Conservation (phyloP, 2,888 invertebrate species). For the Plagiodera versicolora region DNA sequence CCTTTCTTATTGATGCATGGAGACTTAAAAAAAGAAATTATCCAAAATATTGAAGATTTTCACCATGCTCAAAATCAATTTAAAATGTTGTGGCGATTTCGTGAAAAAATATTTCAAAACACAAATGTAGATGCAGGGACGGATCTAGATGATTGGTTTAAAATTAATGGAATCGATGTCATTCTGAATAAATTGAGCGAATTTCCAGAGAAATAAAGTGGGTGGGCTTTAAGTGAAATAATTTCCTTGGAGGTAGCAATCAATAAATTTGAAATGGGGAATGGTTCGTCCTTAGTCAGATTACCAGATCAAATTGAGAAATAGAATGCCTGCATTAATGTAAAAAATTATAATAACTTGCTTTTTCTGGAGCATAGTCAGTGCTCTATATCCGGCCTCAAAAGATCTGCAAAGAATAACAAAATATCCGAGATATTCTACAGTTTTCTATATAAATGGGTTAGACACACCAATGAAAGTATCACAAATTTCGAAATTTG, state of each 20-base stretch:
- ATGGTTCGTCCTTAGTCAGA: background rate
- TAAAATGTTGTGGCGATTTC: background rate
- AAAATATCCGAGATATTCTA: background rate
- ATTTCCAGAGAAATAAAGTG: background rate
- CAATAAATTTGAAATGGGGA: background rate
- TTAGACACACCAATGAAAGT: background rate
- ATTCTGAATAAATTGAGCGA: background rate
- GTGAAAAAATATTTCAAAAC: background rate
- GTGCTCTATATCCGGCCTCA: background rate
- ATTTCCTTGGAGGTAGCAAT: background rate
- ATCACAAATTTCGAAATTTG: too few species aligned
- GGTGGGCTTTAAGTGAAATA: background rate
- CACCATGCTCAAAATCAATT: background rate
- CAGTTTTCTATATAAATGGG: background rate
- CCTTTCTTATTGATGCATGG: background rate
- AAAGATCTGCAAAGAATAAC: background rate
- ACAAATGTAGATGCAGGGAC: conserved; percentile 1
- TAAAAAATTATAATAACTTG: too few species aligned
- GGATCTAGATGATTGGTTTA: background rate
- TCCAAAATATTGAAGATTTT: background rate
- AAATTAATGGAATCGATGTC: background rate
- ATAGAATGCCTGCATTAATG: background rate
- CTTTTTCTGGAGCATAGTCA: conserved; percentile 3
- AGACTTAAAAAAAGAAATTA: background rate
- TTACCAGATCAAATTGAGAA: background rate